These are phyloP conservation scores for Lepus europaeus DNA, from an alignment of 2,113 vertebrate species.

Conservation along the genomic window DNA sequence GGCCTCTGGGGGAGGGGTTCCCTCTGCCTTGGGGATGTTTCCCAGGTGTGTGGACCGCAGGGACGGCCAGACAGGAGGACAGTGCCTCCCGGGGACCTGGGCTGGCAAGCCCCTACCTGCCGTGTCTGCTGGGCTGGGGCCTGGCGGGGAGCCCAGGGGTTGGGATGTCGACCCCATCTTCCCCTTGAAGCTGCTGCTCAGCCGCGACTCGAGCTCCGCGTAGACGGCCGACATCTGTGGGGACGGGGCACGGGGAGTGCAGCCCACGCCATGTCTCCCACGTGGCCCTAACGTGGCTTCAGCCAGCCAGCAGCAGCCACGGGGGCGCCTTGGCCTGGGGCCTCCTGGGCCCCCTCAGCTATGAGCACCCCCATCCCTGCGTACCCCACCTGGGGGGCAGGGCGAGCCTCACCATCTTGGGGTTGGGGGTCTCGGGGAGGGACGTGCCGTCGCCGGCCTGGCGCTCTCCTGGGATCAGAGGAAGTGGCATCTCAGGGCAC, in stretches of 20 bases:
- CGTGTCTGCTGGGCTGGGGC: slow-evolving; percentile 86
- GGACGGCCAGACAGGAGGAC: neutral
- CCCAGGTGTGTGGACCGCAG: neutral
- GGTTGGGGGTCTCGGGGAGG: slow-evolving; percentile 97
- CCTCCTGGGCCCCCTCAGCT: neutral
- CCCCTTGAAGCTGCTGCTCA: slow-evolving; percentile 90
- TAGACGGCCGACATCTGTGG: slow-evolving; percentile 97
- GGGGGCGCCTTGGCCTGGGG: neutral
- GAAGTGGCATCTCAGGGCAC: slow-evolving; percentile 90
- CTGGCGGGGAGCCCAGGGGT: slow-evolving; percentile 89
- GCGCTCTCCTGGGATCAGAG: slow-evolving; percentile 95
- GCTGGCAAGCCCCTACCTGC: slow-evolving; percentile 88
- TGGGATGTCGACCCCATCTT: slow-evolving; percentile 88
- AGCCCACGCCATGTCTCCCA: too few species aligned
- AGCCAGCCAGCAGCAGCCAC: neutral
- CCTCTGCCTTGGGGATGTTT: neutral
- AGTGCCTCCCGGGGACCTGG: rapidly evolving
- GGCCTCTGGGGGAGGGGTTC: neutral
- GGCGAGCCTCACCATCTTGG: slow-evolving; percentile 94
- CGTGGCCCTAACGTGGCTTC: rapidly evolving
- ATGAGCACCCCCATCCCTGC: neutral
- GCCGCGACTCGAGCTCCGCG: slow-evolving; percentile 94
- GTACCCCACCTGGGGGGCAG: neutral
- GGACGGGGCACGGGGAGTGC: neutral
- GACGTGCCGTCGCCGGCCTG: slow-evolving; percentile 98